These are phyloP conservation scores for Arctopsyche grandis DNA, from an alignment of 1,140 invertebrate species.

Conservation along the genomic window DNA sequence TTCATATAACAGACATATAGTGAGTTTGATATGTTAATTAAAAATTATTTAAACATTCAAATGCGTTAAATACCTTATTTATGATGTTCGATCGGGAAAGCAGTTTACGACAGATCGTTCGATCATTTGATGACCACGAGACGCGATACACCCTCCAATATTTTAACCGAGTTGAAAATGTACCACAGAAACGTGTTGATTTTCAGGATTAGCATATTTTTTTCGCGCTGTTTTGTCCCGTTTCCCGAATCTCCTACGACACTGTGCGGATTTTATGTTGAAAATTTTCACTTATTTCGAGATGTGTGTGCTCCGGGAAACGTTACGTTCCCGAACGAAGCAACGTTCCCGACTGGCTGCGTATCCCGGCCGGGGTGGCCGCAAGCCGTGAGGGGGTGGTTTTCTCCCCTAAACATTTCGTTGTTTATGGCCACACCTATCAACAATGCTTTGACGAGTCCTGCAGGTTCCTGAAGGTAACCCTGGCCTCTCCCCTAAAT, in stretches of 20 bases:
- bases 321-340: not conserved
- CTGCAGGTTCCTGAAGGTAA: not conserved
- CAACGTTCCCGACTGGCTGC: conserved; percentile 37
- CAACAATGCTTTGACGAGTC: conserved; percentile 11
- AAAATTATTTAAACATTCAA: not conserved
- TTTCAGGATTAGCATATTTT: not conserved
- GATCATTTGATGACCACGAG: conserved; percentile 27
- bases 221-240: not conserved
- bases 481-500: not conserved
- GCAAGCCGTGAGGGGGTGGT: not conserved
- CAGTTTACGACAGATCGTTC: not conserved
- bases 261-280: too few species aligned
- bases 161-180: conserved; percentile 40
- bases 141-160: not conserved
- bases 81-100: too few species aligned
- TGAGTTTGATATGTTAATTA: not conserved
- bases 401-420: conserved; percentile 41
- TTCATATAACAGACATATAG: not conserved
- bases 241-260: too few species aligned
- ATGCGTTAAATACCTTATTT: too few species aligned
- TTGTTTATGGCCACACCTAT: conserved; percentile 47
- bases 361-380: conserved; percentile 22
- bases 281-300: too few species aligned
- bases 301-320: not conserved
- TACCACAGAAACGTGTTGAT: conserved; percentile 21